These are phyloP conservation scores for Ostrea denselamellosa DNA, from an alignment of 1,140 invertebrate species.

Conservation along the genomic window DNA sequence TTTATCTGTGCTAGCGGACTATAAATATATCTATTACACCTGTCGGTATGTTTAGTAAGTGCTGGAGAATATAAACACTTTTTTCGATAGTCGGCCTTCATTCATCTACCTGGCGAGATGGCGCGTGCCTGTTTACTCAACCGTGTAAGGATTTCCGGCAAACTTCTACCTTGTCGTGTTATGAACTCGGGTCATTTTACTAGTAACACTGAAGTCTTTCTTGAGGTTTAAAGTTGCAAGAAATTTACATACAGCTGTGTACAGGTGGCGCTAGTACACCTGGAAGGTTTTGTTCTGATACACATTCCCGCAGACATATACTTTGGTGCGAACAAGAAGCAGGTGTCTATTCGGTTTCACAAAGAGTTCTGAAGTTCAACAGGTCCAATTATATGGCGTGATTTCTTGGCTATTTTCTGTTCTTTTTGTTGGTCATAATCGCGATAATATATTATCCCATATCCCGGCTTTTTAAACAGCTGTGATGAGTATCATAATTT, in stretches of 20 bases:
- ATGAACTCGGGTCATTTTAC: background rate
- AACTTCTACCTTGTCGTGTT: background rate
- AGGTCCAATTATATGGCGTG: background rate
- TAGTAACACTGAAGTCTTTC: background rate
- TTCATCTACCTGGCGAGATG: background rate
- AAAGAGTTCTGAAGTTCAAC: constrained; percentile 9
- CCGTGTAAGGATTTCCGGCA: background rate
- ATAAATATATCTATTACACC: constrained; percentile 4
- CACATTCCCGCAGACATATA: constrained; percentile 19
- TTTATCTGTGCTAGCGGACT: background rate
- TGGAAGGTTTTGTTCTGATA: constrained; percentile 11
- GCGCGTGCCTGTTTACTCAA: constrained; percentile 9
- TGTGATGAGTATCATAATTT: too few species aligned
- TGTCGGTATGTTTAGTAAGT: background rate
- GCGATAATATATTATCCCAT: too few species aligned
- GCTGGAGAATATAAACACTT: constrained; percentile 3
- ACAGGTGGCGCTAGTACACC: background rate
- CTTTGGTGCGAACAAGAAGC: background rate
- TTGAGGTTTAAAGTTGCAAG: background rate
- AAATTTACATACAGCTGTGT: constrained; percentile 28
- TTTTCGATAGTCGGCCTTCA: background rate
- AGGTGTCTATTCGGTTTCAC: background rate
- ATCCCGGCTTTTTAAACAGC: too few species aligned
- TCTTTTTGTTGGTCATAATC: too few species aligned
- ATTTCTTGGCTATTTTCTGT: background rate